Conservation (phyloP, 2,888 invertebrate genomes). For the Apotomis turbidana region DNA sequence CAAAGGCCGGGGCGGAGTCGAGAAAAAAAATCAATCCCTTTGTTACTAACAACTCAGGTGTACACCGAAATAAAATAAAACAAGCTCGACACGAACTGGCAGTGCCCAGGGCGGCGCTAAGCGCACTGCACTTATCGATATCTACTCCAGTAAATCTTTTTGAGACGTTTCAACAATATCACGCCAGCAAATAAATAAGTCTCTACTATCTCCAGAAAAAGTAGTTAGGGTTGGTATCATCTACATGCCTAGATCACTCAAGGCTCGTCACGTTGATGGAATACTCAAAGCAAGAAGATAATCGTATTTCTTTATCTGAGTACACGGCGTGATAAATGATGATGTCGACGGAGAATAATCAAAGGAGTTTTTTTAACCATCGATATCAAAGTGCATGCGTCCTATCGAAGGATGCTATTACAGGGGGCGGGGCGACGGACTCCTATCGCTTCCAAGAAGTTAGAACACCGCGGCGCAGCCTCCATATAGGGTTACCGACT, state of each 20-base stretch:
- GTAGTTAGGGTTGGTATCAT: not conserved
- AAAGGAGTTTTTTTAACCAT: slow-evolving; percentile 28
- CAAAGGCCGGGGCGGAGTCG: slow-evolving; percentile 72
- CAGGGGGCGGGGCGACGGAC: slow-evolving; percentile 48
- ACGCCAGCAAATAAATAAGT: not conserved
- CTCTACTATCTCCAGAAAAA: not conserved
- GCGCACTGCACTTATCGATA: slow-evolving; percentile 61
- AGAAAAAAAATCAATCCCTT: slow-evolving; percentile 78
- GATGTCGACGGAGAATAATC: slow-evolving; percentile 23
- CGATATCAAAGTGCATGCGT: slow-evolving; percentile 29
- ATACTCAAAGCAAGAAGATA: not conserved
- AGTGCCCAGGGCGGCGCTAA: slow-evolving; percentile 64
- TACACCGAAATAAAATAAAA: slow-evolving; percentile 75
- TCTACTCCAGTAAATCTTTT: slow-evolving; percentile 42
- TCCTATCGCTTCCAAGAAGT: slow-evolving; percentile 72
- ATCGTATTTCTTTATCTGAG: not conserved
- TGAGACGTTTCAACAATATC: slow-evolving; percentile 8
- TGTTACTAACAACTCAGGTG: slow-evolving; percentile 82
- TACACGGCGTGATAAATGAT: slow-evolving; percentile 23
- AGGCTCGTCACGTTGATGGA: not conserved
- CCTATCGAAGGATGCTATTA: slow-evolving; percentile 65
- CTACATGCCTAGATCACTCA: not conserved
- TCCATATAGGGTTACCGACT: slow-evolving; percentile 49
- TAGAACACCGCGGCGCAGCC: slow-evolving; percentile 65
- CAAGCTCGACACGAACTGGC: slow-evolving; percentile 63